phyloP scores from a whole-genome alignment of 2,797 vertebrate genomes.

The Momotus momota region DNA sequence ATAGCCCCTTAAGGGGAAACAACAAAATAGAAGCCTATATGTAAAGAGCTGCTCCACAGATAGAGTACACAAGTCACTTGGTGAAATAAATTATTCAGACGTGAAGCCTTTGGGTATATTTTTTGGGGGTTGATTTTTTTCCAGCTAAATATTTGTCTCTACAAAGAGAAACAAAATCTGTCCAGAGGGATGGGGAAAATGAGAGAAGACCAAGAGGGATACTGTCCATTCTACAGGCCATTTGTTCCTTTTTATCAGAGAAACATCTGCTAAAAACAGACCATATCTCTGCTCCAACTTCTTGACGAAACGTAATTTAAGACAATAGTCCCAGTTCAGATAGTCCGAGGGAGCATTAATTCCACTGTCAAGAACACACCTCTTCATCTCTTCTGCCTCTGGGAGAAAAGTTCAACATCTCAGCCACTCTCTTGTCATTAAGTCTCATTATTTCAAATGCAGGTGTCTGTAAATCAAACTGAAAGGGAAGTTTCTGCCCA shows the following conservation, averaged over 20 bases:
- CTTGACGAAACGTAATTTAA: neutral
- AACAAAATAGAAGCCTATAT: neutral
- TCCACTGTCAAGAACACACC: neutral
- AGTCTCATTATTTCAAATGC: neutral
- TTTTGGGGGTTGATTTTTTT: neutral
- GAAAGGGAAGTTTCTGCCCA: neutral
- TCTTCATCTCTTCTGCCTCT: neutral
- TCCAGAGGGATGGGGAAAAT: neutral
- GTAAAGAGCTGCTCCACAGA: neutral
- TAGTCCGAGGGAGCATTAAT: neutral
- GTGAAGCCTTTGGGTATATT: neutral
- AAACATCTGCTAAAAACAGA: neutral
- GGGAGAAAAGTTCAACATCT: neutral
- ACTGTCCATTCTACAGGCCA: neutral
- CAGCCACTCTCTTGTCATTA: neutral
- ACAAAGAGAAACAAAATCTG: neutral
- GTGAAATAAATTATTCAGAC: neutral
- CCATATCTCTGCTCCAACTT: neutral
- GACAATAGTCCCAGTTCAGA: neutral
- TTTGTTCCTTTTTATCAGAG: neutral
- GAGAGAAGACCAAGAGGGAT: neutral
- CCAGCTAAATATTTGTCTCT: neutral
- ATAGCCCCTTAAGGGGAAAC: conserved; percentile 32
- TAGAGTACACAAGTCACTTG: neutral
- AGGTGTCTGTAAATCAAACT: neutral